phyloP scores from a whole-genome alignment of 2,797 vertebrate genomes.

The Thalassophryne amazonica region DNA sequence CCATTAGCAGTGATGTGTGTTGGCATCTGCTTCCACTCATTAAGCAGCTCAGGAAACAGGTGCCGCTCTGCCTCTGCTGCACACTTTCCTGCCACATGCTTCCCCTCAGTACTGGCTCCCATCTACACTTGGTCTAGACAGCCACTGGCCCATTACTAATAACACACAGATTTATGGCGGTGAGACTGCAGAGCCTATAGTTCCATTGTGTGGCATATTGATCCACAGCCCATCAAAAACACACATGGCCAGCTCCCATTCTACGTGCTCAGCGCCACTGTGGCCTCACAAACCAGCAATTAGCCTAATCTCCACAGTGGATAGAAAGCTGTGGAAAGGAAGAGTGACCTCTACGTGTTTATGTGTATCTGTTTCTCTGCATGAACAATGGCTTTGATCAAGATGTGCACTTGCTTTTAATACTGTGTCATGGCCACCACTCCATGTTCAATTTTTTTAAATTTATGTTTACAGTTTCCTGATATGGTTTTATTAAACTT shows the following conservation, averaged over 20 bases:
- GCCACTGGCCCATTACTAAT: conserved; percentile 58
- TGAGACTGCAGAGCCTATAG: conserved; percentile 62
- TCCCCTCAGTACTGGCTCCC: conserved; percentile 28
- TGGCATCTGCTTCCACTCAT: not conserved
- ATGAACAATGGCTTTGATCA: no score
- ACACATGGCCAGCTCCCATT: conserved; percentile 45
- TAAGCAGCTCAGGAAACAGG: not conserved
- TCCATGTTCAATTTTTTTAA: no score
- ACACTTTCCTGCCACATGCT: conserved; percentile 18
- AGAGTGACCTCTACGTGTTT: conserved; percentile 14
- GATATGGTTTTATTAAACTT: conserved; percentile 35
- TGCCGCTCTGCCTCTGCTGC: not conserved
- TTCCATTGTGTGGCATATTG: conserved; percentile 77
- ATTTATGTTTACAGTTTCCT: no score
- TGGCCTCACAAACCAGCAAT: conserved; percentile 72
- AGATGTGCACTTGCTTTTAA: no score
- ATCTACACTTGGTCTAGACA: conserved; percentile 72
- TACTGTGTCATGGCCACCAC: no score
- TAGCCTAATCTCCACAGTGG: conserved; percentile 75
- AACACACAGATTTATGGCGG: conserved; percentile 76
- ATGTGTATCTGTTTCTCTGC: not conserved
- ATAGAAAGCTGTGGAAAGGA: conserved; percentile 49
- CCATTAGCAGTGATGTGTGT: not conserved
- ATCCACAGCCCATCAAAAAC: conserved; percentile 67
- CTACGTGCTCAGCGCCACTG: conserved; percentile 50